These are phyloP conservation scores for Falco novaeseelandiae DNA, from an alignment of 2,797 vertebrate species.

Conservation along the genomic window DNA sequence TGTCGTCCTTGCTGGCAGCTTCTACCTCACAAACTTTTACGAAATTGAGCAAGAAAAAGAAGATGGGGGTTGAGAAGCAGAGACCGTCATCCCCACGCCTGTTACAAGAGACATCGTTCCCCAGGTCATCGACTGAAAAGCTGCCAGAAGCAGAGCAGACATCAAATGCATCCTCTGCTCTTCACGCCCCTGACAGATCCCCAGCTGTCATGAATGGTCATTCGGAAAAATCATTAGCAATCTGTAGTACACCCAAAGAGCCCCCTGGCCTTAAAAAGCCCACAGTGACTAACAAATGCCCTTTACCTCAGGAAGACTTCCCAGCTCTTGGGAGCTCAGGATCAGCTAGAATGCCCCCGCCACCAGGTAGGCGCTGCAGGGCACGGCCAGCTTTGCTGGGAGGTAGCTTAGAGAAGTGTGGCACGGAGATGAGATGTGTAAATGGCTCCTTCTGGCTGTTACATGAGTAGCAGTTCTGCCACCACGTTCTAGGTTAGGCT, in stretches of 20 bases:
- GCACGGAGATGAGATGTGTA: accelerated
- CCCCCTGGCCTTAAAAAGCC: conserved; percentile 79
- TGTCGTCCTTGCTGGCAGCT: conserved; percentile 86
- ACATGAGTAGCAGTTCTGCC: background rate
- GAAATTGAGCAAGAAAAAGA: conserved; percentile 90
- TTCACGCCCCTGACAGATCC: background rate
- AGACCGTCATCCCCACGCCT: background rate
- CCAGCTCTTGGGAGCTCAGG: conserved; percentile 85
- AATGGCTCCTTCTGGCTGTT: background rate
- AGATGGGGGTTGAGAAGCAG: conserved; percentile 74
- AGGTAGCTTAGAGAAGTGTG: background rate
- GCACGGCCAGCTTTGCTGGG: background rate
- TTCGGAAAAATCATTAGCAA: conserved; percentile 72
- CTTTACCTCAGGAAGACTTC: conserved; percentile 88
- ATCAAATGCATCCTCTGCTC: background rate
- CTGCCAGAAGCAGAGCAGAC: conserved; percentile 72
- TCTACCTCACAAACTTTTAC: conserved; percentile 74
- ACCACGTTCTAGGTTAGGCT: background rate
- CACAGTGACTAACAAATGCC: conserved; percentile 58
- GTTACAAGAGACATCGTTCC: background rate
- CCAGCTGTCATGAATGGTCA: conserved; percentile 81
- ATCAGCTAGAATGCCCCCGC: conserved; percentile 89
- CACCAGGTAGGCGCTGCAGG: conserved; percentile 84
- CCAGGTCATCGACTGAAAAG: conserved; percentile 67
- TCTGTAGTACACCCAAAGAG: conserved; percentile 71